Evolutionary conservation across 1,140 invertebrate species (phyloP), one percentile per base, ranked within the genome.

Genomic region (Euglossa dilemma): DNA sequence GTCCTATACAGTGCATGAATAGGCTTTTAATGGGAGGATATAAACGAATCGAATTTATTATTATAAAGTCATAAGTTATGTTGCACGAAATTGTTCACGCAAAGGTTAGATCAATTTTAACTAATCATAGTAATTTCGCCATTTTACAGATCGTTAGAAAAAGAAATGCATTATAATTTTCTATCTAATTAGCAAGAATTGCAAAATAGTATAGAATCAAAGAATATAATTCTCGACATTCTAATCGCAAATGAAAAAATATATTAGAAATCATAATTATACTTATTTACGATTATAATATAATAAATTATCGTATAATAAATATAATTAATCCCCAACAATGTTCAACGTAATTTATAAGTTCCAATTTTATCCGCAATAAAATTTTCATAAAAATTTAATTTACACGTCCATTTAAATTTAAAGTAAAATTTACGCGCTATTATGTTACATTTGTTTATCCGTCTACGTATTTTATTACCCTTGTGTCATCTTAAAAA

Each of bases 11-110:
- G 20, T 61, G 56, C 20, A 61, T 61, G 45, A 79, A 61, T 79
- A 71, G 16, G 16, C 18, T 18, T 28, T 67, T 61, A 50, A 79
- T 59, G 28, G 43, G n/a, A 45, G 20, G 23, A 20, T 43, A 47
- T 11, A 61, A 50, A 61, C n/a, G 7, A 56, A 47, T 57, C 28
- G 9, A 61, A 79, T 79, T 79, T 61, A 43, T 79, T 71, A 36
- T 50, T 36, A 61, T 16, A 59, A 4, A 47, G 5, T 8, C 14
- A 28, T 25, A 47, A 69, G 16, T n/a, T 45, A 59, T 52, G 14
- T 59, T 28, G 20, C 23, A 16, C 18, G 8, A n/a, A 52, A 54
- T 7, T 16, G 9, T 52, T 57, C 28, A n/a, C 12, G 14, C 47
- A 52, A 52, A 64, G 1, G 18, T 54, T 54, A 54, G 52, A 11